Conservation (phyloP, 30 jellyfish, hydroid and myxozoan species). For the Aurelia aurita region DNA sequence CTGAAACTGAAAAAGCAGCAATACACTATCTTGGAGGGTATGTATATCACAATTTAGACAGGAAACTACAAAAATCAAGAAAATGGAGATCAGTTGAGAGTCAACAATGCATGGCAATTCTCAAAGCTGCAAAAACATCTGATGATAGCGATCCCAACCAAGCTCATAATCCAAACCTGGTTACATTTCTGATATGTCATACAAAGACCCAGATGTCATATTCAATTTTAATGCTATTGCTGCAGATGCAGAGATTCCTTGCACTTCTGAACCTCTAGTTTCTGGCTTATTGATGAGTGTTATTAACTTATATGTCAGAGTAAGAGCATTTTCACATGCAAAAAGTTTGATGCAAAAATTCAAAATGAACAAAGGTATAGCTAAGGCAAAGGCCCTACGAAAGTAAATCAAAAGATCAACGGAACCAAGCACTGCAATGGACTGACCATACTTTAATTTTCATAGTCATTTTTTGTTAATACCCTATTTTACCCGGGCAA, state of each 20-base stretch:
- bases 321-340: conserved; percentile 33
- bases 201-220: conserved; percentile 18
- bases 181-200: not conserved
- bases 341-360: conserved; percentile 16
- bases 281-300: conserved; percentile 7
- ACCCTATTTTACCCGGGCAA: too few species aligned
- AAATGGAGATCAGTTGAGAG: conserved; percentile 40
- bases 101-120: conserved; percentile 53
- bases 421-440: not conserved
- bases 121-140: not conserved
- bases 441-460: not conserved
- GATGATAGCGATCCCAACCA: not conserved
- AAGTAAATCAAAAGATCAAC: conserved; percentile 14
- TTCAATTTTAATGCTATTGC: conserved; percentile 21
- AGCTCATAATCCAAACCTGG: not conserved
- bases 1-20: conserved; percentile 46
- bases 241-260: conserved; percentile 37
- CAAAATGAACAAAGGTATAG: not conserved
- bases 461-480: too few species aligned
- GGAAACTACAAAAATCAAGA: conserved; percentile 28
- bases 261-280: conserved; percentile 12
- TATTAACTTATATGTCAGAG: conserved; percentile 3
- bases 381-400: conserved; percentile 9
- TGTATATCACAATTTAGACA: conserved; percentile 27
- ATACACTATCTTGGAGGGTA: conserved; percentile 65